Evolutionary conservation across 2,113 vertebrate species (phyloP), one percentile per base, ranked within the genome.

Genomic region (Callocephalon fimbriatum): DNA sequence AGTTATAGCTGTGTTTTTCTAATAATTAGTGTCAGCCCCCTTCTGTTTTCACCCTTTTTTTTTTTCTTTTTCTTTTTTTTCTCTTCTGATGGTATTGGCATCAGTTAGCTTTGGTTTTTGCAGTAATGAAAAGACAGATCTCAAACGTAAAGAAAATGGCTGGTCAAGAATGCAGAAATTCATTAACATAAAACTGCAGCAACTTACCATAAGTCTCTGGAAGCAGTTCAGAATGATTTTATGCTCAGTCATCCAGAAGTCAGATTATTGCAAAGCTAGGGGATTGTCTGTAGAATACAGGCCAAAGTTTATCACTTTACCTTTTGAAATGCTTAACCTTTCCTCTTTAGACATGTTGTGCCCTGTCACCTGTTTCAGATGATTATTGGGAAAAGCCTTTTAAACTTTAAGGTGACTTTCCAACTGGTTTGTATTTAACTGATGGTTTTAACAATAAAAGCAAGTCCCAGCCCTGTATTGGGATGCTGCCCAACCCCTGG

Each of bases 401-500:
- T 53, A n/a, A 85, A 42, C 31, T 80, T 51, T 19, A 66, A 48
- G 75, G 47, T 96, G 75, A 51, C 38, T 90, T 97, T 88, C 56
- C 29, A 80, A 7, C 20, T 74, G 53, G 20, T 10, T 51, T 90
- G 42, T 74, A 38, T 93, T 88, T 90, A 88, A 74, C 58, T 70
- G 78, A 29, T 90, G 32, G 22, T 59, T 86, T 90, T 70, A 90
- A 62, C 75, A 83, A 47, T 50, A 38, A 14, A 63, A 54, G 62
- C 37, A 70, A 90, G 16, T 77, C n/a, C 72, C 82, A 83, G 23
- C 6, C 17, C 32, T 48, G 73, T 80, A 8, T 6, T 92, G 59
- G 61, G 68, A 31, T 66, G 44, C 50, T 94, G 85, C 87, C 90
- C 88, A 89, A 85, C 74, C 74, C 18, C 50, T 95, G 82, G 78